Evolutionary conservation across 2,888 invertebrate species (phyloP).

Genomic region (Drosophila percnosoma): DNA sequence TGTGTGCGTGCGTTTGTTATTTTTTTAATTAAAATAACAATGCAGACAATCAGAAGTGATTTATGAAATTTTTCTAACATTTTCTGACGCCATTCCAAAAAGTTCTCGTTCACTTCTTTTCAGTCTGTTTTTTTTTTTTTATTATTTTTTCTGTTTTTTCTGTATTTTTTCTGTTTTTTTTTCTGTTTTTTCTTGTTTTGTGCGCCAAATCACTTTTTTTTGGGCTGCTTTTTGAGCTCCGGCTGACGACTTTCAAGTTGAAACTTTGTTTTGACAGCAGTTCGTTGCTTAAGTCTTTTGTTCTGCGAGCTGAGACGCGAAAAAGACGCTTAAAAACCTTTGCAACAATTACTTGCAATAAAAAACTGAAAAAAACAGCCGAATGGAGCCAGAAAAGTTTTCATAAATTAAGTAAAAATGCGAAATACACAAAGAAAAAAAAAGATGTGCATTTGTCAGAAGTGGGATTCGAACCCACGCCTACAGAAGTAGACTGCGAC

Average conservation of each 20-base stretch:
- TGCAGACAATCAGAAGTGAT: constrained; percentile 72
- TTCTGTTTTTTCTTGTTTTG: not conserved
- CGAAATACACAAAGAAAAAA: not conserved
- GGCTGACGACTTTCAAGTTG: not conserved
- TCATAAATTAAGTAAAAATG: not conserved
- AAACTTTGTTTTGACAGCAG: constrained; percentile 20
- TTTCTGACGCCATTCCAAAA: constrained; percentile 47
- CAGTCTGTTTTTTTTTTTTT: not conserved
- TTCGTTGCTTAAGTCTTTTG: constrained; percentile 74
- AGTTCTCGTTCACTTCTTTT: constrained; percentile 20
- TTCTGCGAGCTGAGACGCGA: constrained; percentile 30
- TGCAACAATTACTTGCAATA: constrained; percentile 2
- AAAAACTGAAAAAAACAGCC: not conserved
- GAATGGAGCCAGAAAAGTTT: not conserved
- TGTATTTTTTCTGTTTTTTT: not conserved
- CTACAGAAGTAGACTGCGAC: constrained; percentile 83
- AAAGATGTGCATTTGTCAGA: constrained; percentile 58
- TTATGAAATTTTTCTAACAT: constrained; percentile 62
- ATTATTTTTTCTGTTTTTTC: no score
- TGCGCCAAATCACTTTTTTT: constrained; percentile 30
- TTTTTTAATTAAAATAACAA: constrained; percentile 75
- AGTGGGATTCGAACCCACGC: constrained; percentile 83
- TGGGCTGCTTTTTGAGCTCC: constrained; percentile 13
- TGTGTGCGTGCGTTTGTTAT: constrained; percentile 29
- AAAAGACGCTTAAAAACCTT: constrained; percentile 1